A percentile compares a stretch with the other conserved stretches of the same genome.
phyloP scores from a whole-genome alignment of 2,113 vertebrate genomes.

The Otus sunia region DNA sequence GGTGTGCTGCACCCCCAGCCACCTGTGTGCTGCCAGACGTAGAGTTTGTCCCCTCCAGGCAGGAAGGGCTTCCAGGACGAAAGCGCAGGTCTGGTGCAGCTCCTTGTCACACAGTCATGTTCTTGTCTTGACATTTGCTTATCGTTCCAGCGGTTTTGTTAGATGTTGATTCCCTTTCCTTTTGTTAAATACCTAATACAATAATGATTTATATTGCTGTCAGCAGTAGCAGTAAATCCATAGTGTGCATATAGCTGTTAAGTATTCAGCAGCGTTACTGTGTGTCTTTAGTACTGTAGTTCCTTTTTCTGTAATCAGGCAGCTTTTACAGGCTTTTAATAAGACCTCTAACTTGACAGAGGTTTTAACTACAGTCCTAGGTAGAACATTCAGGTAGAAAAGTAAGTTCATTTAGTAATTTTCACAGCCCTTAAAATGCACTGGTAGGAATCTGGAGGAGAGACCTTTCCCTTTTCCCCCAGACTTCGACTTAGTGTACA shows the following conservation, averaged over 20 bases:
- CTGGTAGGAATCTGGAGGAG: slow-evolving; percentile 33
- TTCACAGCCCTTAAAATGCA: slow-evolving; percentile 51
- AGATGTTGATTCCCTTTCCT: not conserved
- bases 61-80: not conserved
- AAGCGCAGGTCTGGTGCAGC: not conserved
- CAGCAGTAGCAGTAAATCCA: not conserved
- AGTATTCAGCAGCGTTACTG: not conserved
- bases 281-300: not conserved
- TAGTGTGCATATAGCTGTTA: not conserved
- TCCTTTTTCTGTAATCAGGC: slow-evolving; percentile 75
- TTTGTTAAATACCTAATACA: slow-evolving; percentile 39
- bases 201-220: not conserved
- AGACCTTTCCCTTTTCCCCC: not conserved
- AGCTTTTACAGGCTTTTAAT: slow-evolving; percentile 71
- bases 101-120: not conserved
- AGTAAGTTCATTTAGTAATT: slow-evolving; percentile 7
- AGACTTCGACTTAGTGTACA: slow-evolving; percentile 23
- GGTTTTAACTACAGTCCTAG: slow-evolving; percentile 5
- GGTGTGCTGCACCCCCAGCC: not conserved
- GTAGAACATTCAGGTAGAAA: slow-evolving; percentile 14
- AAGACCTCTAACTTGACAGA: slow-evolving; percentile 46
- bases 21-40: not conserved
- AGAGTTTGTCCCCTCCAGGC: not conserved
- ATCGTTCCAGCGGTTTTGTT: not conserved
- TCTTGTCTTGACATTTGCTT: not conserved